Evolutionary conservation across 2,888 invertebrate species (phyloP), one percentile per base, ranked within the genome.

Genomic region (Rhamphomyia laevipes): DNA sequence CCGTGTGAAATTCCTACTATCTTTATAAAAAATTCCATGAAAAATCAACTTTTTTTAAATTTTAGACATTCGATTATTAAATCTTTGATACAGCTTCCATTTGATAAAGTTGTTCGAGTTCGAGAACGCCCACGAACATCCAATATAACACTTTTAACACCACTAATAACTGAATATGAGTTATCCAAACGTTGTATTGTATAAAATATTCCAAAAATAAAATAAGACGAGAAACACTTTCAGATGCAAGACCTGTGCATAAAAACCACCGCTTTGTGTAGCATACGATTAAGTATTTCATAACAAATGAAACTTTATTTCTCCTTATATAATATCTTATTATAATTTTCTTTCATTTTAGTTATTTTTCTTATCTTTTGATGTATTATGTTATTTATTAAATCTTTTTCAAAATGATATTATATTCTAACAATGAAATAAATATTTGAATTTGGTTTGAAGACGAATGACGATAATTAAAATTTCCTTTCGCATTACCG

Each of bases 1-100:
- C 46, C 42, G 51, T 48, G 10, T 48, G 51, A 46, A 51, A 53
- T 49, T 49, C 49, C 11, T 51, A 45, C 33, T 53, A 42, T 35
- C 49, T 51, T 33, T 53, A 51, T 40, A 33, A 47, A 50, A 49
- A 44, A 41, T 46, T 18, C 17, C 13, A n/a, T n/a, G 2, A 4
- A 4, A 35, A 35, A 16, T 13, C 7, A 33, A 27, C 33, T 44
- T 47, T 45, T 37, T n/a, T 35, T 49, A 40, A 40, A 51, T 49
- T 47, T 41, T 41, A 41, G 47, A 33, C 44, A n/a, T 35, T 23
- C 35, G 18, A 21, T 49, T 7, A 21, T 46, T 15, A 12, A 11
- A 47, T 35, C 40, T 30, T 15, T 33, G 43, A n/a, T 44, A 43
- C n/a, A 44, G 16, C 23, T 45, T 17, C 45, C 45, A 45, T 15